Evolutionary conservation across 2,797 vertebrate species (phyloP), one percentile per base, ranked within the genome.

Genomic region (Enteromius anoplus): DNA sequence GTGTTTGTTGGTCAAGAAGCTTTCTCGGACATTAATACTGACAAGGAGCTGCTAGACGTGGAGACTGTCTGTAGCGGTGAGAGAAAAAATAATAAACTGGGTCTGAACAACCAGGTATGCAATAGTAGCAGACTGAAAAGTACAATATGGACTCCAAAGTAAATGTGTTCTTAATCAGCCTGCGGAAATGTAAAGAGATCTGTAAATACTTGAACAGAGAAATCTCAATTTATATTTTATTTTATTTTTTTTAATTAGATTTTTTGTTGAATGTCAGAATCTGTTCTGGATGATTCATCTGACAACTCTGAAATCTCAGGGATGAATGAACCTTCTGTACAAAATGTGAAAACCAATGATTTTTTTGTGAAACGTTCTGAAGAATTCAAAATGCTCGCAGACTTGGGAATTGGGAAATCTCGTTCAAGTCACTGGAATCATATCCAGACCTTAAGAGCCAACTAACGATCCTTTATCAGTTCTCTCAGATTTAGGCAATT

Each of bases 241-340:
- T 66, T 53, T 47, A 85, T 80, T 85, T 81, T 40, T 40, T 40
- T 8, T 8, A 26, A 26, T 26, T 26, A 26, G 26, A 26, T 40
- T 40, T 40, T 49, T 81, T 64, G 68, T 60, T 66, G 79, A 70
- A 84, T 68, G 77, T 76, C 84, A 75, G 55, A 86, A 73, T 68
- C 65, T 60, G 11, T 15, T 84, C 64, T 71, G 53, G 81, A 60
- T 19, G 65, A 66, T 82, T 80, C 51, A 66, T 3, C 51, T 65
- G 78, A 85, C 78, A 73, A 51, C 80, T 75, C 69, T 79, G 75
- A 84, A 79, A 70, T 75, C 86, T 84, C 75, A 70, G 72, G 84
- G 68, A 71, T 62, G 3, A 75, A 23, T 32, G 62, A 69, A 70
- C 21, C 45, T 29, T 8, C 70, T 75, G 47, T 58, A 19, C n/a